Evolutionary conservation across 2,888 invertebrate genomes (phyloP), one percentile per base, ranked within the genome.

Genomic region (Dynastes tityus): DNA sequence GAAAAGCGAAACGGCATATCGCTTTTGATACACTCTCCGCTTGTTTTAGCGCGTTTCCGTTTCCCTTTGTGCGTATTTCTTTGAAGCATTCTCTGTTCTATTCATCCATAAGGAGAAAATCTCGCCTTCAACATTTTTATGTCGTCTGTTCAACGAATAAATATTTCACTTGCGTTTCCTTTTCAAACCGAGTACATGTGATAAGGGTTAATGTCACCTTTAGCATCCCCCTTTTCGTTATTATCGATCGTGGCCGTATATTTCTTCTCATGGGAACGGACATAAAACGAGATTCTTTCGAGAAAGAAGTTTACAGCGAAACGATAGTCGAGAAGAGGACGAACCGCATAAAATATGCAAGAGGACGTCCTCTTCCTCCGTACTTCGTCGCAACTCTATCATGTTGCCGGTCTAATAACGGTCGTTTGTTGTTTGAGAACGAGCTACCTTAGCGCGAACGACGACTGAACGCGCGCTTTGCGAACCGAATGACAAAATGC

Each of bases 271-370:
- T 55, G 55, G 40, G 65, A 65, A 40, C 65, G 16, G 65, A 13
- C 65, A 40, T 65, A 37, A 65, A 65, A 65, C 65, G 65, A 37
- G 65, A 65, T 65, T 65, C 65, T 40, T 65, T 65, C 40, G 9
- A 37, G 32, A 37, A 65, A 37, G 40, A 32, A 65, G 65, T 37
- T 65, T 65, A 65, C 65, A 37, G 13, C 9, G 16, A 8, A 65
- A 65, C 37, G 65, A 65, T 65, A 65, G 65, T 16, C 65, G 65
- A 65, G 40, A 65, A 40, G 65, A 55, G 22, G 8, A 65, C 65
- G 65, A 65, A 16, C n/a, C 65, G 16, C 6, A 65, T 65, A 40
- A 65, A 65, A 65, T 65, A 65, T 40, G 65, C 40, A 65, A 40
- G 65, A n/a, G 65, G 13, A 65, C 16, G 8, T 40, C 13, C 65